phyloP scores from a whole-genome alignment of 2,113 vertebrate species.

The Sciurus niger region DNA sequence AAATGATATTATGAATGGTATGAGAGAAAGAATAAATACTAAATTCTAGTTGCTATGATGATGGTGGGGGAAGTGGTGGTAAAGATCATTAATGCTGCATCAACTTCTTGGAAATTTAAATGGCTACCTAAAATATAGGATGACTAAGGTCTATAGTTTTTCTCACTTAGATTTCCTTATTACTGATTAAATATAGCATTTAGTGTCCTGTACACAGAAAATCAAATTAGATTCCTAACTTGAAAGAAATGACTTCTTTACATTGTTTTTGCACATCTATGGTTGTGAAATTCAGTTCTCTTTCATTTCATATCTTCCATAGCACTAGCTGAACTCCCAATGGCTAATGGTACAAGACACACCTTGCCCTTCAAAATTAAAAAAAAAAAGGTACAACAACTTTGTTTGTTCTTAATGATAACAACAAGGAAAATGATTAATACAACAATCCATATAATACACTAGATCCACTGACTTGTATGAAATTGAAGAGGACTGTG shows the following conservation, averaged over 20 bases:
- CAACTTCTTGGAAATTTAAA: neutral
- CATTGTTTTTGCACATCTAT: neutral
- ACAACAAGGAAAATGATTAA: constrained; percentile 5
- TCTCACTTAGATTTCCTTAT: constrained; percentile 47
- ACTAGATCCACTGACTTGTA: neutral
- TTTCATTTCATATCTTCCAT: neutral
- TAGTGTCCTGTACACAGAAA: neutral
- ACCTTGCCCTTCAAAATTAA: neutral
- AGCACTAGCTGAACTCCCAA: neutral
- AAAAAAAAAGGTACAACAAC: neutral
- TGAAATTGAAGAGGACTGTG: neutral
- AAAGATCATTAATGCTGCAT: neutral
- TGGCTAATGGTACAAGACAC: neutral
- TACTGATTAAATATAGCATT: neutral
- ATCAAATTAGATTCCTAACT: neutral
- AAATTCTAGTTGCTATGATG: constrained; percentile 18
- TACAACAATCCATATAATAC: neutral
- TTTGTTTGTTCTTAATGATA: neutral
- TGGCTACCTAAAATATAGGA: constrained; percentile 41
- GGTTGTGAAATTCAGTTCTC: neutral
- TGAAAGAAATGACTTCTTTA: constrained; percentile 17
- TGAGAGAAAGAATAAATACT: neutral
- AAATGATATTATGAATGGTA: constrained; percentile 28
- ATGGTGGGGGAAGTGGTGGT: neutral
- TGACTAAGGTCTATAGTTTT: neutral